A percentile compares a stretch with the other conserved stretches of the same genome.
Evolutionary conservation across 2,888 invertebrate species (phyloP).

Genomic region (Pediacus dermestoides): DNA sequence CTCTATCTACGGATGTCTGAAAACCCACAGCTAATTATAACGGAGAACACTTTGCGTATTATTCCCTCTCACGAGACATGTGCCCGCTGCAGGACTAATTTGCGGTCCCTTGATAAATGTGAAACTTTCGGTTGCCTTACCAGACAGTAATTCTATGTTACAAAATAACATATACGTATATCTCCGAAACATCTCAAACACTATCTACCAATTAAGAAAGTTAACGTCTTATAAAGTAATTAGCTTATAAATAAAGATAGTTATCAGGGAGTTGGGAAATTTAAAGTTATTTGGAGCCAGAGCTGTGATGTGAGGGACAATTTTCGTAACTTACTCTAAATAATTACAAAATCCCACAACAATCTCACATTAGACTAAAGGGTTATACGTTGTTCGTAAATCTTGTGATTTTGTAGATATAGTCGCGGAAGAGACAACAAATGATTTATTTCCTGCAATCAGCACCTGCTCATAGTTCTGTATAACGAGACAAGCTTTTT

Average conservation of each 20-base stretch:
- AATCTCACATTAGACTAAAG: no score
- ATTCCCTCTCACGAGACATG: slow-evolving; percentile 16
- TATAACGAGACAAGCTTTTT: no score
- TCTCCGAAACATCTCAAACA: slow-evolving; percentile 1
- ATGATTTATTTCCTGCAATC: no score
- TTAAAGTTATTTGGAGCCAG: not conserved
- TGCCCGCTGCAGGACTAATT: slow-evolving; percentile 26
- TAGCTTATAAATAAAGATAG: slow-evolving; percentile 1
- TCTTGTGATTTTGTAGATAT: no score
- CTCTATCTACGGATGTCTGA: no score
- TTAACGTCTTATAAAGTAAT: slow-evolving; percentile 1
- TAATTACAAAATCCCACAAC: slow-evolving; percentile 1
- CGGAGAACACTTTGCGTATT: slow-evolving; percentile 17
- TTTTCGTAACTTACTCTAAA: not conserved
- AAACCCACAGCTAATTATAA: slow-evolving; percentile 21
- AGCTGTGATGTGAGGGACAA: not conserved
- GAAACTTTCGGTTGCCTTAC: slow-evolving; percentile 17
- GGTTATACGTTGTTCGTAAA: no score
- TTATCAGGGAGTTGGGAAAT: not conserved
- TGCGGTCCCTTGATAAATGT: slow-evolving; percentile 29
- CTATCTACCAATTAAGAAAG: slow-evolving; percentile 6
- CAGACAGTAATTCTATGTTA: slow-evolving; percentile 1
- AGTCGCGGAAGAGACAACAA: no score
- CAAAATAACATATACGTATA: slow-evolving; percentile 6
- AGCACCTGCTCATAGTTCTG: no score